Conservation (phyloP, 2,797 vertebrate genomes). For the Ceryle rudis region DNA sequence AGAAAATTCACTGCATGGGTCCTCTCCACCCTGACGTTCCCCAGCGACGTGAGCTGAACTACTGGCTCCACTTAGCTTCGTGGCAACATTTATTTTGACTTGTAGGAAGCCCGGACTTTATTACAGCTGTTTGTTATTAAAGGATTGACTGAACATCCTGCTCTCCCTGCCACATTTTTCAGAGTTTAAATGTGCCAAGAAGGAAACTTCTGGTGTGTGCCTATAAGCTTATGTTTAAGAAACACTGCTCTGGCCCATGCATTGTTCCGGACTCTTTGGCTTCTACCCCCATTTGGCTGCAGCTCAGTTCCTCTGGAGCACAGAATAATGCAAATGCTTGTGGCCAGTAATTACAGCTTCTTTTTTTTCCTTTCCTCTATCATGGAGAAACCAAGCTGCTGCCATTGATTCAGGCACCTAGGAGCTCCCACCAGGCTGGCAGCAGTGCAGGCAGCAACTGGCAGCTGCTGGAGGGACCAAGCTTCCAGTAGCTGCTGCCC, state of each 20-base stretch:
- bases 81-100: slow-evolving; percentile 12
- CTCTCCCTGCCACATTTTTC: slow-evolving; percentile 30
- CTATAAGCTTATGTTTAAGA: slow-evolving; percentile 30
- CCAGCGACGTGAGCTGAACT: background rate
- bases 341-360: background rate
- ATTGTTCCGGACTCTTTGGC: background rate
- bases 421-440: background rate
- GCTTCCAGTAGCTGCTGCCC: background rate
- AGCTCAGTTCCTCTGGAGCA: background rate
- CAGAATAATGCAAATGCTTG: background rate
- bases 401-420: background rate
- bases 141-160: slow-evolving; percentile 15
- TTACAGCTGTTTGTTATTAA: slow-evolving; percentile 55
- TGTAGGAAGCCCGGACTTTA: background rate
- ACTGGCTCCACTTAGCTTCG: background rate
- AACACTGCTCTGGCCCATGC: background rate
- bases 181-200: slow-evolving; percentile 20
- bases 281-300: background rate
- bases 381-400: background rate
- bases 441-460: accelerated
- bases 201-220: background rate
- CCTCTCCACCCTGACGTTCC: background rate
- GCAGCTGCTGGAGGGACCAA: background rate
- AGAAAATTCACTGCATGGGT: background rate
- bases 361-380: background rate